A percentile compares a stretch with the other conserved stretches of the same genome.
phyloP scores from a whole-genome alignment of 2,797 vertebrate species.

The Synanceia verrucosa region DNA sequence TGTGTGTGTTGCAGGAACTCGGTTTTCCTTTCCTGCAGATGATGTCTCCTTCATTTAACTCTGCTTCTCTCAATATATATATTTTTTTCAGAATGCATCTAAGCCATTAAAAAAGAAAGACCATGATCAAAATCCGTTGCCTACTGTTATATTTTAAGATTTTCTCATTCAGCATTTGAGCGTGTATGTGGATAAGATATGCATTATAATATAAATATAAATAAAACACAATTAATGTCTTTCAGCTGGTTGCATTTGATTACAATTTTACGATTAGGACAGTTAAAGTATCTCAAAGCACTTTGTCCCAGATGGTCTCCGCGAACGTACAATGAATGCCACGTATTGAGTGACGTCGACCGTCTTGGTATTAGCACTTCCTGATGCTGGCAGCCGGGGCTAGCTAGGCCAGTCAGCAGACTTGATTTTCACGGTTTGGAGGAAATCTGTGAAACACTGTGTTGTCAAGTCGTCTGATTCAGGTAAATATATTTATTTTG shows the following conservation, averaged over 20 bases:
- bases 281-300: constrained; percentile 1
- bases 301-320: constrained; percentile 43
- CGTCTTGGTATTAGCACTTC: constrained; percentile 71
- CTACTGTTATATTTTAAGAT: constrained; percentile 10
- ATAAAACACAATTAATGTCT: neutral
- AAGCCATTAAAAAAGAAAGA: neutral
- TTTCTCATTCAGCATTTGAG: neutral
- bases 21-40: constrained; percentile 9
- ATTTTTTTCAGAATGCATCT: neutral
- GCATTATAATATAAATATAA: constrained; percentile 15
- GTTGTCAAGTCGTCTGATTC: constrained; percentile 71
- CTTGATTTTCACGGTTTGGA: constrained; percentile 62
- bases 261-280: neutral
- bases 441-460: constrained; percentile 62
- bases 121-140: neutral
- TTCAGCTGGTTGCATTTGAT: neutral
- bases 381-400: constrained; percentile 71
- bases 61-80: constrained; percentile 7
- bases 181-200: neutral
- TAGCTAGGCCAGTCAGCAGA: constrained; percentile 55
- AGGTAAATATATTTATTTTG: constrained; percentile 60
- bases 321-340: constrained; percentile 75
- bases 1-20: neutral
- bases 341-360: constrained; percentile 82
- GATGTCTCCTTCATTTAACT: constrained; percentile 4